phyloP scores from a whole-genome alignment of 2,888 invertebrate species.

The Luperina nickerlii region DNA sequence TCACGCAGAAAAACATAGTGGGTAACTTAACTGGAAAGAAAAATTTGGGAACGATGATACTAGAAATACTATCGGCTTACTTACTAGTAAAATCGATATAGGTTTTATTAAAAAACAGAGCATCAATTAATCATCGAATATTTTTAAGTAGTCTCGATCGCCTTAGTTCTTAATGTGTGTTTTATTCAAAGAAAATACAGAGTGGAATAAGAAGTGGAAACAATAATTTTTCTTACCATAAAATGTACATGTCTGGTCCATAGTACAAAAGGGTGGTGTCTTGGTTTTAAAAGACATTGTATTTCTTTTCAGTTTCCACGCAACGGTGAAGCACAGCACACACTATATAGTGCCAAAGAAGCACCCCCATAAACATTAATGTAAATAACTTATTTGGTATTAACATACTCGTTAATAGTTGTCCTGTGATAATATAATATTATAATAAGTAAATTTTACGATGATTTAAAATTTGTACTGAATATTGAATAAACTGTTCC shows the following conservation, averaged over 20 bases:
- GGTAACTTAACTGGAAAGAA: conserved; percentile 70
- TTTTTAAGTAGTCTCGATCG: not conserved
- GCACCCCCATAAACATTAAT: conserved; percentile 53
- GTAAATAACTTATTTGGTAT: conserved; percentile 18
- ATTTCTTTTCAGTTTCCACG: conserved; percentile 77
- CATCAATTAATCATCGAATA: not conserved
- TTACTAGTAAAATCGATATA: no score
- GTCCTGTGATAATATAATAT: conserved; percentile 52
- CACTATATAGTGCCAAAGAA: conserved; percentile 75
- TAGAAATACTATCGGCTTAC: not conserved
- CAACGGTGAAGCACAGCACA: conserved; percentile 77
- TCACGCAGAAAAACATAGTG: conserved; percentile 84
- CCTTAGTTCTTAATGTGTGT: not conserved
- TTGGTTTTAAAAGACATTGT: not conserved
- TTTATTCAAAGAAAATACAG: not conserved
- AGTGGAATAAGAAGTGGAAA: not conserved
- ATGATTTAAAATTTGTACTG: conserved; percentile 31
- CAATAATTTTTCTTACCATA: not conserved
- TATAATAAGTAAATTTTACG: conserved; percentile 31
- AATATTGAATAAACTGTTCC: conserved; percentile 49
- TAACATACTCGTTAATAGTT: conserved; percentile 25
- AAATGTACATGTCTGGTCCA: not conserved
- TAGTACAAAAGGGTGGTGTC: not conserved
- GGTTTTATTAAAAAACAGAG: not conserved
- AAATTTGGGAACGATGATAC: fast-evolving